Evolutionary conservation across 2,888 invertebrate genomes (phyloP).

Genomic region (Volucella zonaria): DNA sequence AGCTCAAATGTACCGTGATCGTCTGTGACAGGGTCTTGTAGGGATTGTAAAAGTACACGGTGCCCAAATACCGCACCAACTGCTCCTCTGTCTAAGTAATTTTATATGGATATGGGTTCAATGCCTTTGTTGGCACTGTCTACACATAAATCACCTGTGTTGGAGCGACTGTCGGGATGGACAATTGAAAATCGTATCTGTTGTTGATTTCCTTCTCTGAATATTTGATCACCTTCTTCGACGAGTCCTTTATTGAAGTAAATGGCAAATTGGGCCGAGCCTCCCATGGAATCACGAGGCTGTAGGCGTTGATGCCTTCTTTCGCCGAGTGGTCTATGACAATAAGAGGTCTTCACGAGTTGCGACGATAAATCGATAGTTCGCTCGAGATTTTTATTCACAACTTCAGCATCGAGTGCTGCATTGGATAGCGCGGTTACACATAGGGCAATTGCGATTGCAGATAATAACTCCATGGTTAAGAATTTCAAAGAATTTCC

Average conservation of each 20-base stretch:
- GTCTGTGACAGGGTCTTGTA: too few species aligned
- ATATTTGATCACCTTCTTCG: constrained; percentile 85
- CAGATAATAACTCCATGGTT: constrained; percentile 41
- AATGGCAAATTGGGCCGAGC: constrained; percentile 88
- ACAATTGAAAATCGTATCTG: constrained; percentile 84
- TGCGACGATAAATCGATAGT: constrained; percentile 94
- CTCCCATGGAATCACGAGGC: constrained; percentile 86
- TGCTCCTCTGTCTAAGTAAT: too few species aligned
- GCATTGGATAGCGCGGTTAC: constrained; percentile 38
- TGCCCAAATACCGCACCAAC: too few species aligned
- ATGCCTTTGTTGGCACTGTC: constrained; percentile 88
- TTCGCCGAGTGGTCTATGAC: constrained; percentile 93
- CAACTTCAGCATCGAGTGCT: too few species aligned
- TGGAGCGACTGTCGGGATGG: constrained; percentile 82
- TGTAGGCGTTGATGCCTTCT: too few species aligned
- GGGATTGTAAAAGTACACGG: too few species aligned
- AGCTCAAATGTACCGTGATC: too few species aligned
- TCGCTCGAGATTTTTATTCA: constrained; percentile 92
- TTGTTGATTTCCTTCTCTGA: constrained; percentile 84
- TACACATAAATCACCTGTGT: constrained; percentile 84
- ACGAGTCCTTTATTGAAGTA: constrained; percentile 87
- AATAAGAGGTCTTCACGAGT: constrained; percentile 92
- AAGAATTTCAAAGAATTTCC: too few species aligned
- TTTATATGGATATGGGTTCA: constrained; percentile 94
- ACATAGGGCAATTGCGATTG: constrained; percentile 45